A percentile compares a stretch with the other conserved stretches of the same genome.
Conservation (phyloP, 2,797 vertebrate genomes). For the Propithecus deckenii region DNA sequence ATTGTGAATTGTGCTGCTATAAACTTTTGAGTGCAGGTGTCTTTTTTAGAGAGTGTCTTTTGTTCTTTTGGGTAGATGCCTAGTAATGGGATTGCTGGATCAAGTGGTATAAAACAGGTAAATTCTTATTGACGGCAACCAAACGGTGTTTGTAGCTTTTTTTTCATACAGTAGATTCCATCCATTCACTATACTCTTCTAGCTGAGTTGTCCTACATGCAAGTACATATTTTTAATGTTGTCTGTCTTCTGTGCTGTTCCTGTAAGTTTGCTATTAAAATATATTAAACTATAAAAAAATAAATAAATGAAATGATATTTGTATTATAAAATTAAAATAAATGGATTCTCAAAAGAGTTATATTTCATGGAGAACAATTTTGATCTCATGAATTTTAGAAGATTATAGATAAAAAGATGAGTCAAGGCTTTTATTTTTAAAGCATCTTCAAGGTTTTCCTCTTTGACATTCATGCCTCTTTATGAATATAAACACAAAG, state of each 20-base stretch:
- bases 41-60: too few relatives aligned
- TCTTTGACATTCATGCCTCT: background rate
- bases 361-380: background rate
- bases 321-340: background rate
- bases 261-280: background rate
- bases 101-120: constrained; percentile 68
- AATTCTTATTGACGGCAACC: constrained; percentile 85
- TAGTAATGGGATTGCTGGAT: too few relatives aligned
- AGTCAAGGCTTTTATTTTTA: background rate
- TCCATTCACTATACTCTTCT: background rate
- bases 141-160: constrained; percentile 86
- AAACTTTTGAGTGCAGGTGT: too few relatives aligned
- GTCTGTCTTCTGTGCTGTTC: constrained; percentile 83
- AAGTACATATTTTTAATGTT: constrained; percentile 86
- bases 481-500: background rate
- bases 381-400: background rate
- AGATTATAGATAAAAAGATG: background rate
- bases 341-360: background rate
- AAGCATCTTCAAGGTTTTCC: background rate
- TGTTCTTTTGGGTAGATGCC: too few relatives aligned
- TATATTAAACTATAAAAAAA: background rate
- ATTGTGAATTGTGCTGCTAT: too few relatives aligned
- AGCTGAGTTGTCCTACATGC: constrained; percentile 81
- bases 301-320: background rate
- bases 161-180: constrained; percentile 76